Base-by-base conservation (phyloP, 1,140 invertebrate genomes). In the Lethocerus indicus region DNA sequence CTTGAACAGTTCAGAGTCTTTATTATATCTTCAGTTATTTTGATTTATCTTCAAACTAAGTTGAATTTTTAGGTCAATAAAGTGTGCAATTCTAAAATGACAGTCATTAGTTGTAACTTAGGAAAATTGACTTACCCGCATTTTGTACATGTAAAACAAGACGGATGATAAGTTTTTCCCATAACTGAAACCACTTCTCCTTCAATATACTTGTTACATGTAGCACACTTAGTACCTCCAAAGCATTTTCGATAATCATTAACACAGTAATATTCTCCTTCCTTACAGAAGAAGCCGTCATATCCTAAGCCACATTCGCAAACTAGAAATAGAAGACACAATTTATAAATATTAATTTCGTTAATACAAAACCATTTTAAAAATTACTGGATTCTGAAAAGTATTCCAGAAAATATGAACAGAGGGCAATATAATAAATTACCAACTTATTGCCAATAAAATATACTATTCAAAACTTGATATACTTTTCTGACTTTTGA, bases 261-360 rank as follows among this genome's bases (percentile, higher is more conserved):
- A 3, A 85, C 85, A 67, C 92, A 97, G 64, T 87, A 93, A 67
- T 94, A 95, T 58, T 79, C 73, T 47, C 79, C 79, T 64, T 92
- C 88, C 63, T 90, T 87, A 60, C 79, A 79, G 69, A 96, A 97
- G 72, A 94, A 96, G 45, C 92, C 92, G 56, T 89, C 89, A 57
- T 86, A 80, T 20, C 87, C 87, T 53, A 96, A 70, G 47, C 87
- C 89, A 53, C 78, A 74, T 54, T 77, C 74, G 68, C 92, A 96
- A 51, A 81, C 82, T 71, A 79, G 70, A 67, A 54, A 50, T 53
- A 51, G 55, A 48, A 0, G 26, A 45, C 3, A 27, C 45, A 27
- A 51, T 7, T 18, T n/a, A 40, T 7, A 12, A 40, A 40, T 7
- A 12, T 6, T 12, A 12, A 32, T 32, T 32, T n/a, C n/a, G 9